Percentiles rank a stretch among this genome's conserved stretches.
These are phyloP conservation scores for Thunnus thynnus DNA, from an alignment of 2,113 vertebrate species.

Conservation along the genomic window DNA sequence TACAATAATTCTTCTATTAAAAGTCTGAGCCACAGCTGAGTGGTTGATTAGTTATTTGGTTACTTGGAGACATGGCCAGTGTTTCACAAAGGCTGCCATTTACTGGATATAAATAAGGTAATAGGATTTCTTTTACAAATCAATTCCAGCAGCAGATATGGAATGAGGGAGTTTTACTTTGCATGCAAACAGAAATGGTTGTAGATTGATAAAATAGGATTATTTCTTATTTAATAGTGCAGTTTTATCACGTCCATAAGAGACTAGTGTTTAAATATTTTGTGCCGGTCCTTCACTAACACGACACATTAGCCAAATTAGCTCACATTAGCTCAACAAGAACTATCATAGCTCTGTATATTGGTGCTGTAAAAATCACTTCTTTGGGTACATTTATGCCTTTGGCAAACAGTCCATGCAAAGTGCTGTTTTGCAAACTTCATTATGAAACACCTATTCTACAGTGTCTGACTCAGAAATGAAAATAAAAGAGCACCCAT, in stretches of 20 bases:
- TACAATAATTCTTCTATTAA: slow-evolving; percentile 76
- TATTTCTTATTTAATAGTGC: slow-evolving; percentile 61
- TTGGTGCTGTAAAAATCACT: slow-evolving; percentile 52
- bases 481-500: slow-evolving; percentile 63
- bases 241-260: slow-evolving; percentile 40
- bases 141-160: slow-evolving; percentile 50
- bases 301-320: slow-evolving; percentile 60
- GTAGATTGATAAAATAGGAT: slow-evolving; percentile 58
- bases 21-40: slow-evolving; percentile 75
- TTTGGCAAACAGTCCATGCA: slow-evolving; percentile 58
- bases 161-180: slow-evolving; percentile 59
- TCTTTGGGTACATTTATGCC: slow-evolving; percentile 67
- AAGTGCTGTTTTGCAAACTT: slow-evolving; percentile 74
- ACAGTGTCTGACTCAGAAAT: slow-evolving; percentile 68
- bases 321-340: slow-evolving; percentile 57
- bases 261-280: slow-evolving; percentile 54
- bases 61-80: slow-evolving; percentile 66
- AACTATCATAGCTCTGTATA: slow-evolving; percentile 43
- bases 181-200: slow-evolving; percentile 46
- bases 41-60: slow-evolving; percentile 73
- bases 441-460: slow-evolving; percentile 68
- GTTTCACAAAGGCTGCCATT: slow-evolving; percentile 69
- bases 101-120: slow-evolving; percentile 72
- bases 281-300: slow-evolving; percentile 35
- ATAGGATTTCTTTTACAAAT: slow-evolving; percentile 64